Conservation (phyloP, 2,888 invertebrate genomes). For the Matsumyia berberina region DNA sequence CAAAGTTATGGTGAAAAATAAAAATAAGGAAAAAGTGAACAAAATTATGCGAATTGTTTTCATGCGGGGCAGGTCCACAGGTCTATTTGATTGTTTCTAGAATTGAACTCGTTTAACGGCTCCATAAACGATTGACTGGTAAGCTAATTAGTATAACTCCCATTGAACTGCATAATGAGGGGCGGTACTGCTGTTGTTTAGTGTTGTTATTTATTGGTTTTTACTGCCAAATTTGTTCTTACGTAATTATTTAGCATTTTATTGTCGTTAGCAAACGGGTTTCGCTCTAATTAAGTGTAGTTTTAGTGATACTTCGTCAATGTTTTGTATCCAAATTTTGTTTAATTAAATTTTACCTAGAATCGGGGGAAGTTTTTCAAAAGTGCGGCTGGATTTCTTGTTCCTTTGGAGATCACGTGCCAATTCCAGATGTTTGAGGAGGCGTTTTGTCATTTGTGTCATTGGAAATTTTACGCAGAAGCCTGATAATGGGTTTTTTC, state of each 20-base stretch:
- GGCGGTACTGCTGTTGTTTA: slow-evolving; percentile 16
- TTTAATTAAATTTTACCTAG: slow-evolving; percentile 1
- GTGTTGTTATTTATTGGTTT: slow-evolving; percentile 3
- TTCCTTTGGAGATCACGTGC: slow-evolving; percentile 9
- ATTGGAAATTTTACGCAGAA: no score
- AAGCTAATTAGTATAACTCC: slow-evolving; percentile 30
- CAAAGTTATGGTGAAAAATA: slow-evolving; percentile 63
- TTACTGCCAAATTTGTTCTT: slow-evolving; percentile 9
- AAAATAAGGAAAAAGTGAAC: slow-evolving; percentile 67
- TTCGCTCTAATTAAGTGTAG: slow-evolving; percentile 15
- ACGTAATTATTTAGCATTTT: slow-evolving; percentile 48
- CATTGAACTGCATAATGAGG: not conserved
- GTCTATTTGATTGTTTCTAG: not conserved
- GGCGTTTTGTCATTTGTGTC: no score
- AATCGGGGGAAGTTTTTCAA: slow-evolving; percentile 13
- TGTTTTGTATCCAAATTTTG: not conserved
- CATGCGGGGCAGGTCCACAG: slow-evolving; percentile 14
- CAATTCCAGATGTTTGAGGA: not conserved
- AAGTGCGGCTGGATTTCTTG: not conserved
- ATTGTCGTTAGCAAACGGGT: slow-evolving; percentile 26
- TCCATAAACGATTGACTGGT: slow-evolving; percentile 37
- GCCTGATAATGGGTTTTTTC: no score
- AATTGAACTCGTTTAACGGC: slow-evolving; percentile 46
- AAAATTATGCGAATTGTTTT: slow-evolving; percentile 32
- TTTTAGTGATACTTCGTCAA: not conserved